These are phyloP conservation scores for Homalodisca vitripennis DNA, from an alignment of 1,140 invertebrate species.

Conservation along the genomic window DNA sequence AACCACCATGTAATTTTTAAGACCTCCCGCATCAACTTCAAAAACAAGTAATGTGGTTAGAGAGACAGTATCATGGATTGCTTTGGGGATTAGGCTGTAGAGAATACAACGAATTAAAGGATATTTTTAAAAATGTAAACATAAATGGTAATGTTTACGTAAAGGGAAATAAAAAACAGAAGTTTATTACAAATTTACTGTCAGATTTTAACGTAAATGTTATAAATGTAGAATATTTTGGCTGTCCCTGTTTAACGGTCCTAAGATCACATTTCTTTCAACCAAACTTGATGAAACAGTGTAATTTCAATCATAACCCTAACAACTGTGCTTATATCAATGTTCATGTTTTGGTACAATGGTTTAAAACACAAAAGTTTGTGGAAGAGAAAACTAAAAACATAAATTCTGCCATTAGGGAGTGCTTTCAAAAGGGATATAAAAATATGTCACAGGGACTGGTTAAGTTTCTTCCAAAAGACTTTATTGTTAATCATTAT, in stretches of 20 bases:
- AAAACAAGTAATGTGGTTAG: not conserved
- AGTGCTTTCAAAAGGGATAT: not conserved
- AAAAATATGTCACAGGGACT: not conserved
- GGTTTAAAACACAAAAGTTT: not conserved
- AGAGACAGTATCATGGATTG: not conserved
- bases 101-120: not conserved
- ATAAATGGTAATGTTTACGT: constrained; percentile 12
- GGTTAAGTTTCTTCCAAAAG: not conserved
- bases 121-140: not conserved
- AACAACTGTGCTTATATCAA: constrained; percentile 3
- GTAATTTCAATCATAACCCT: not conserved
- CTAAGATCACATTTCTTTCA: not conserved
- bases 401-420: not conserved
- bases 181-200: not conserved
- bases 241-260: not conserved
- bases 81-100: not conserved
- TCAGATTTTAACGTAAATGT: not conserved
- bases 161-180: constrained; percentile 1
- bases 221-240: constrained; percentile 6
- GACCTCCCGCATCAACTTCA: not conserved
- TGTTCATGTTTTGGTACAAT: constrained; percentile 9
- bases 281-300: not conserved
- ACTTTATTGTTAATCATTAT: not conserved
- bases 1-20: not conserved
- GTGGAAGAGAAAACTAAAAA: not conserved